phyloP scores from a whole-genome alignment of 2,113 vertebrate species.

The Oncorhynchus gorbuscha region DNA sequence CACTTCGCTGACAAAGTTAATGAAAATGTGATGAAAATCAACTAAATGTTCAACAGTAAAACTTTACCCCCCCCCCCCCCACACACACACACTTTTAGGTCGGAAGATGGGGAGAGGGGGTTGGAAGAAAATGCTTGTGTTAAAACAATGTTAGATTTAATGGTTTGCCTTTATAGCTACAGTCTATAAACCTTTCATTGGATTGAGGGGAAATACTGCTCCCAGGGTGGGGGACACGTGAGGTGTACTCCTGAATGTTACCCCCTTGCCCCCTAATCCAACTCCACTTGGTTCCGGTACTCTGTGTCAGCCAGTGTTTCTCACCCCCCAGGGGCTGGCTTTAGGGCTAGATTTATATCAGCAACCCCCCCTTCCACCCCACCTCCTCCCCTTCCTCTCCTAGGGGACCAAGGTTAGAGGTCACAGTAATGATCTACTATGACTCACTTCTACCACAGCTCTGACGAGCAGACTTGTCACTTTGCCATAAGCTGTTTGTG shows the following conservation, averaged over 20 bases:
- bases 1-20: slow-evolving; percentile 71
- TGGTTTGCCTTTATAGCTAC: slow-evolving; percentile 92
- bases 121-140: slow-evolving; percentile 74
- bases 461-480: slow-evolving; percentile 38
- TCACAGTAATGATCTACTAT: slow-evolving; percentile 69
- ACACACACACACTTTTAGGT: slow-evolving; percentile 38
- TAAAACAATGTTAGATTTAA: slow-evolving; percentile 89
- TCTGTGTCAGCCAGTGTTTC: slow-evolving; percentile 36
- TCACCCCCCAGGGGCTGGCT: slow-evolving; percentile 42
- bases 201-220: slow-evolving; percentile 89
- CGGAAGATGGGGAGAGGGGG: slow-evolving; percentile 18
- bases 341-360: slow-evolving; percentile 55
- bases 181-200: slow-evolving; percentile 95
- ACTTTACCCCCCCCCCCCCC: neutral
- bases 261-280: slow-evolving; percentile 47
- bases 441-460: slow-evolving; percentile 43
- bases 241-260: slow-evolving; percentile 50
- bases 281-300: slow-evolving; percentile 42
- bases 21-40: slow-evolving; percentile 84
- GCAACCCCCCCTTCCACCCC: slow-evolving; percentile 40
- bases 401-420: slow-evolving; percentile 67
- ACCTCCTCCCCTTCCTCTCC: neutral
- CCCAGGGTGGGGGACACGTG: slow-evolving; percentile 83
- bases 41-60: slow-evolving; percentile 74
- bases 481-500: neutral